Conservation (phyloP, 2,797 vertebrate species). For the Gallinago nigripennis region DNA sequence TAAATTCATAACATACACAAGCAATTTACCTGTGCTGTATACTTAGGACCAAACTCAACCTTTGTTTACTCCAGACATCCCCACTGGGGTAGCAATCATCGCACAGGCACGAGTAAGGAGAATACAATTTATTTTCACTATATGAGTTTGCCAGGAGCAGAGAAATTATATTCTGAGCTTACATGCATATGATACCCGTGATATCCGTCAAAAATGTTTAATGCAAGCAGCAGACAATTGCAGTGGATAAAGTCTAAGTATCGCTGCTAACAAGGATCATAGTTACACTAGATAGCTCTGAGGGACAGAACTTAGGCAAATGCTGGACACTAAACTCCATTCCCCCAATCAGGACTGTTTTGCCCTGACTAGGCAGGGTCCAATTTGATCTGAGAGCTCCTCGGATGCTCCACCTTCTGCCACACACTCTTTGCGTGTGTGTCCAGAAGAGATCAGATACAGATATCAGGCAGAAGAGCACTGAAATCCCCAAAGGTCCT, state of each 20-base stretch:
- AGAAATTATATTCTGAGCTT: neutral
- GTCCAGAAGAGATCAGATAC: neutral
- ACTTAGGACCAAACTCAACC: neutral
- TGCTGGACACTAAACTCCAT: neutral
- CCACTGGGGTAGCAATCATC: neutral
- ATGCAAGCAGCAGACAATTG: fast-evolving
- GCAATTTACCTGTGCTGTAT: neutral
- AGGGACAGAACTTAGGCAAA: neutral
- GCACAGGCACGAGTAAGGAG: neutral
- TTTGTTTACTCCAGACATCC: neutral
- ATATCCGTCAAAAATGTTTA: neutral
- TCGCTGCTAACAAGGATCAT: neutral
- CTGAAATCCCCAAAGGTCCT: neutral
- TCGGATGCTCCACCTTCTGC: neutral
- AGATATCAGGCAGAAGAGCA: neutral
- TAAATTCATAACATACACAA: neutral
- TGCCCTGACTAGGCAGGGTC: neutral
- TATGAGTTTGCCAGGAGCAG: neutral
- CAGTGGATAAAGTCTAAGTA: neutral
- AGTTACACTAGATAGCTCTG: neutral
- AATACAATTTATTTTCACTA: neutral
- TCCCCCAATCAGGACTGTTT: neutral
- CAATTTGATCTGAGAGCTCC: neutral
- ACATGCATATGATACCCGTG: fast-evolving
- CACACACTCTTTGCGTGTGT: fast-evolving